A percentile compares a stretch with the other conserved stretches of the same genome.
These are phyloP conservation scores for Craniophora ligustri DNA, from an alignment of 2,888 invertebrate species.

Conservation along the genomic window DNA sequence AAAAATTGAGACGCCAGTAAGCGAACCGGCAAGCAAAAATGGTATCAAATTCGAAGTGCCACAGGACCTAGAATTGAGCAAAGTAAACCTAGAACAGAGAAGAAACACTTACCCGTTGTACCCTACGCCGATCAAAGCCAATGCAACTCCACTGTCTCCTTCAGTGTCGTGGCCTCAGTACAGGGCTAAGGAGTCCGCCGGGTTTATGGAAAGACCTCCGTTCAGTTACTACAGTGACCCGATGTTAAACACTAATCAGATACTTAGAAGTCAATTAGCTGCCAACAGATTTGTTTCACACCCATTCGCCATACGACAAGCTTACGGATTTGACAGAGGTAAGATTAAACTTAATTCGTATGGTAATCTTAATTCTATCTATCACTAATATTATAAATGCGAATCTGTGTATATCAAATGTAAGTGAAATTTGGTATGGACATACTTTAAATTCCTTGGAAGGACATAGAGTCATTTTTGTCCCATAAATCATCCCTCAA, in stretches of 20 bases:
- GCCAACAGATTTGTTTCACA: slow-evolving; percentile 73
- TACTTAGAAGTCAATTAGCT: slow-evolving; percentile 75
- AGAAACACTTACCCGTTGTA: slow-evolving; percentile 79
- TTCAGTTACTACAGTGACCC: slow-evolving; percentile 78
- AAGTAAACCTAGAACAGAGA: slow-evolving; percentile 54
- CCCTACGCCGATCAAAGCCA: slow-evolving; percentile 77
- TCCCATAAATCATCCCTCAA: too few species aligned
- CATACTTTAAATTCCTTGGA: too few species aligned
- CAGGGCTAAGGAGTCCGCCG: slow-evolving; percentile 66
- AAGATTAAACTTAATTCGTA: slow-evolving; percentile 36
- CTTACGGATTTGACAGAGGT: slow-evolving; percentile 82
- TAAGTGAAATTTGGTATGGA: too few species aligned
- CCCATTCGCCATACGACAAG: slow-evolving; percentile 72
- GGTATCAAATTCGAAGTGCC: slow-evolving; percentile 66
- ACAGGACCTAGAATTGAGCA: slow-evolving; percentile 64
- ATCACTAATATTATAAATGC: too few species aligned
- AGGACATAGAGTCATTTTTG: too few species aligned
- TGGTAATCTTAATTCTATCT: too few species aligned
- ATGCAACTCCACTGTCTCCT: slow-evolving; percentile 46
- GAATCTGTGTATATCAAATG: too few species aligned
- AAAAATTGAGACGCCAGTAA: slow-evolving; percentile 17
- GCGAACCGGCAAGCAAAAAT: slow-evolving; percentile 58
- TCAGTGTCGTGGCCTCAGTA: slow-evolving; percentile 64
- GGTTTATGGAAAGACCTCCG: slow-evolving; percentile 63
- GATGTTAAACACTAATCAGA: slow-evolving; percentile 72